Evolutionary conservation across 2,113 vertebrate species (phyloP).

Genomic region (Rhinoderma darwinii): DNA sequence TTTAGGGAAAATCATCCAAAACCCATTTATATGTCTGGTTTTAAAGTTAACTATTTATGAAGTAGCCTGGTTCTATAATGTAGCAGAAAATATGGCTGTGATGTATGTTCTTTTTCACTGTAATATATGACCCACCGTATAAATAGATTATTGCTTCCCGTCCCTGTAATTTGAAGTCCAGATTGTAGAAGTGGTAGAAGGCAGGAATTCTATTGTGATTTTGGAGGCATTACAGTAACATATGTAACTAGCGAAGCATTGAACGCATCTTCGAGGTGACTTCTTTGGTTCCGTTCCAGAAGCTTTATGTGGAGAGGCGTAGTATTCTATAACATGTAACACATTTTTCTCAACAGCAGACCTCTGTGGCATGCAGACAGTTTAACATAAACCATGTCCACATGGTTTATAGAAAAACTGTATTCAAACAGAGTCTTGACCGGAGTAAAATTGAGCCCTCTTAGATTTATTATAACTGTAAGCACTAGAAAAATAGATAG

Average conservation of each 20-base stretch:
- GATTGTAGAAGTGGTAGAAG: neutral
- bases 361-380: conserved; percentile 31
- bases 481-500: conserved; percentile 1
- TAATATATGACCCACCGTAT: neutral
- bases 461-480: neutral
- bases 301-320: neutral
- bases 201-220: neutral
- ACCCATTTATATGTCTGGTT: neutral
- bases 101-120: neutral
- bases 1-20: neutral
- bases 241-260: neutral
- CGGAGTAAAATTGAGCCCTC: neutral
- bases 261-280: neutral
- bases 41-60: conserved; percentile 18
- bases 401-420: conserved; percentile 43
- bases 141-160: conserved; percentile 10
- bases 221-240: conserved; percentile 6
- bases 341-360: conserved; percentile 8
- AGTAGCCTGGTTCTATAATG: neutral
- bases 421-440: neutral
- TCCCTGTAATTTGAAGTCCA: neutral
- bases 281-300: conserved; percentile 32
- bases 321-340: conserved; percentile 31
- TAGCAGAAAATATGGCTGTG: neutral
- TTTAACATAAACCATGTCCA: conserved; percentile 26